A percentile compares a stretch with the other conserved stretches of the same genome.
Evolutionary conservation across 1,140 invertebrate species (phyloP).

Genomic region (Microplitis mediator): DNA sequence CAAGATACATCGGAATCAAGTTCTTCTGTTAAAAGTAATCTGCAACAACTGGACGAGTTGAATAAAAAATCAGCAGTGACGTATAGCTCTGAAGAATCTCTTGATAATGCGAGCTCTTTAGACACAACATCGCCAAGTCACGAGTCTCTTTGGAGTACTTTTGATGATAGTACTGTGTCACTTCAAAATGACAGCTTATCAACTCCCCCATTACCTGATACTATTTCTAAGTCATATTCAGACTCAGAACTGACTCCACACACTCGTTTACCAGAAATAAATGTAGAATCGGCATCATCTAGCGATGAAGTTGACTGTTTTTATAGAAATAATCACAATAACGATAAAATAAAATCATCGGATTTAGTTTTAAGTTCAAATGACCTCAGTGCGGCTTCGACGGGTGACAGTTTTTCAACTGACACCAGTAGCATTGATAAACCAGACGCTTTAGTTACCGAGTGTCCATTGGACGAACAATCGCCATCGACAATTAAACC

Average conservation of each 20-base stretch:
- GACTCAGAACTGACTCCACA: constrained; percentile 44
- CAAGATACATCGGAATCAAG: constrained; percentile 49
- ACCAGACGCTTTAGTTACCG: neutral
- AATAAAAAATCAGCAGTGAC: neutral
- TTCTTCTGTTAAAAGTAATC: constrained; percentile 24
- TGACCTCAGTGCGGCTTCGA: too few species aligned
- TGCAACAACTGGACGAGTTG: neutral
- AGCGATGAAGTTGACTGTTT: constrained; percentile 29
- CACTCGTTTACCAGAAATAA: neutral
- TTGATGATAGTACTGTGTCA: constrained; percentile 52
- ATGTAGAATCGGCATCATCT: neutral
- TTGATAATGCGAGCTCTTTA: constrained; percentile 41
- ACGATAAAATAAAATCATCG: constrained; percentile 2
- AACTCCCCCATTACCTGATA: neutral
- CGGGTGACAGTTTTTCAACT: neutral
- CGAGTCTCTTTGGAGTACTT: constrained; percentile 54
- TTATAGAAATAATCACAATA: neutral
- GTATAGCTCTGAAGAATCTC: constrained; percentile 43
- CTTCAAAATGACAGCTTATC: constrained; percentile 42
- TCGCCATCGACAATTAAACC: too few species aligned
- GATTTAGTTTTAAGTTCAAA: too few species aligned
- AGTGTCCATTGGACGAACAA: neutral
- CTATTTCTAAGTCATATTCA: constrained; percentile 44
- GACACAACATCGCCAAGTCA: constrained; percentile 52
- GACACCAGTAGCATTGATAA: neutral